A percentile compares a stretch with the other conserved stretches of the same genome.
Conservation (phyloP, 2,113 vertebrate genomes). For the Castor canadensis region DNA sequence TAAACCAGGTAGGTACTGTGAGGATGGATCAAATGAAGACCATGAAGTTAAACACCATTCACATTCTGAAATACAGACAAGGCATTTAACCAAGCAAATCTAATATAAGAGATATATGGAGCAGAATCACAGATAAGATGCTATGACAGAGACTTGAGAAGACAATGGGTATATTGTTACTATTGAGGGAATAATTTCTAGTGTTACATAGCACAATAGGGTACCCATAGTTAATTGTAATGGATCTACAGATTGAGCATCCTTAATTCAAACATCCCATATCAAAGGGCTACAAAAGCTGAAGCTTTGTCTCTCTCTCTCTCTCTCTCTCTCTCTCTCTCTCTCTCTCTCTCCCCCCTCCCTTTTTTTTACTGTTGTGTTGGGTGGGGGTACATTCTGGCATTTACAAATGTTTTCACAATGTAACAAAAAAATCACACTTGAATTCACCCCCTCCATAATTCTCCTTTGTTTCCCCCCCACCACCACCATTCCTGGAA, state of each 20-base stretch:
- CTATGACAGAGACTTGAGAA: too few species aligned
- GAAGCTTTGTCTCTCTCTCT: too few species aligned
- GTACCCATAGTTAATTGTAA: neutral
- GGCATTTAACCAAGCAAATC: neutral
- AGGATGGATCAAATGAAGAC: neutral
- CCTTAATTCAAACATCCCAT: neutral
- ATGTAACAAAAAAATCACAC: too few species aligned
- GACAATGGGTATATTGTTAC: neutral
- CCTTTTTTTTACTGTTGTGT: too few species aligned
- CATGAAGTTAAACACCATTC: neutral
- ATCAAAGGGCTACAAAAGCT: neutral
- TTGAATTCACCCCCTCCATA: too few species aligned
- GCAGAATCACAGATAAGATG: neutral
- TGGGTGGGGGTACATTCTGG: too few species aligned
- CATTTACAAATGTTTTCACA: too few species aligned
- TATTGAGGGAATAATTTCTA: neutral
- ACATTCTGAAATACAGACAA: neutral
- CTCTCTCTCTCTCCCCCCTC: too few species aligned
- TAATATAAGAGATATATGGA: neutral
- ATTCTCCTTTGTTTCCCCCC: too few species aligned
- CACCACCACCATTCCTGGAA: too few species aligned
- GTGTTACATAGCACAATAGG: neutral
- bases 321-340: too few species aligned
- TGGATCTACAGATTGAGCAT: neutral
- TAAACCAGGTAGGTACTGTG: neutral